Base-by-base conservation (phyloP, 1,140 invertebrate species). In the Papilio glaucus region DNA sequence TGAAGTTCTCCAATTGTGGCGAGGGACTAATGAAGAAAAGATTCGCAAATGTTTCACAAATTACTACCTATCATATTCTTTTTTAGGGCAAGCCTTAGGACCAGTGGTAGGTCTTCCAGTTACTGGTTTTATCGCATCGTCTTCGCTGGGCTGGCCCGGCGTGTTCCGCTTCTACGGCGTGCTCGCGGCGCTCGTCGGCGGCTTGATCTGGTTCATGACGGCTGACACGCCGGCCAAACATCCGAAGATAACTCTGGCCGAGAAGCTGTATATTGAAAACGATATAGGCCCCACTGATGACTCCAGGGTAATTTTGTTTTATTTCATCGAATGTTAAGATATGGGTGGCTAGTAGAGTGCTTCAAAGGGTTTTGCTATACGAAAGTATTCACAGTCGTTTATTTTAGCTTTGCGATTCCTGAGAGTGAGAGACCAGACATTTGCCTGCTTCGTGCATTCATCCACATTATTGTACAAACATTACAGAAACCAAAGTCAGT, bases 81-180 rank as follows among this genome's bases (percentile, higher is more conserved):
- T 10, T 83, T 85, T 88, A 83, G 95, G 94, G 29, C 94, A 94
- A 73, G 94, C 95, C 72, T 84, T 96, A 2, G 95, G 96, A 4
- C 95, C 95, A 24, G 95, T 96, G 6, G 77, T 95, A n/a, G 93
- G 95, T n/a, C 81, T 96, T 21, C 93, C 95, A 10, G 90, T 95
- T 53, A 94, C 94, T 8, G 95, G 95, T 0, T 91, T 94, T 33
- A 88, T 96, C 8, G 89, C 95, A 0, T 91, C 92, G 4, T 94
- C 94, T 0, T 24, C 79, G 0, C 78, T 94, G 0, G 95, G 95
- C 0, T 96, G 96, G 96, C 95, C 95, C 0, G 86, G 88, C 0
- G 81, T 93, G 6, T 94, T 94, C 67, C 84, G 92, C 0, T 86
- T 90, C 41, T 90, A 92, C 18, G 92, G 91, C 0, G 69, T 88